phyloP scores from a whole-genome alignment of 2,888 invertebrate genomes.

The Ornithoptera alexandrae region DNA sequence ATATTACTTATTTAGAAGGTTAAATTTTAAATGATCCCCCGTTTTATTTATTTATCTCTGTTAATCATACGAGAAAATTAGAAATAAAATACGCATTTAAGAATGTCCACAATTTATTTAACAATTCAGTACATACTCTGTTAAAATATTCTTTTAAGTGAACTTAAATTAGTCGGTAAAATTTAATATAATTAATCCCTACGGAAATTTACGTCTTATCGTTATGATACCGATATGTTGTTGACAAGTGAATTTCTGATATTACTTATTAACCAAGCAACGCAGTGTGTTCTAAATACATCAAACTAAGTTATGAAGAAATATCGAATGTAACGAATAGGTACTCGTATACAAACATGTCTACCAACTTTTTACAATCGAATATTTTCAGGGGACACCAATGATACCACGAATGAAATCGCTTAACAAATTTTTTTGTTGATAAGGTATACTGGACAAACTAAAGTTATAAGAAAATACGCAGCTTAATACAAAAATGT shows the following conservation, averaged over 20 bases:
- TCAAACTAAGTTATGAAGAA: constrained; percentile 18
- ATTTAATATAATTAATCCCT: neutral
- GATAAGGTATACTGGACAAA: constrained; percentile 1
- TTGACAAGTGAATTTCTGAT: constrained; percentile 27
- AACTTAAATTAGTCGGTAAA: neutral
- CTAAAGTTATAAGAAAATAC: too few species aligned
- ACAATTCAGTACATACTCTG: neutral
- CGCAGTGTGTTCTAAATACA: constrained; percentile 25
- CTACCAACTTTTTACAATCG: constrained; percentile 22
- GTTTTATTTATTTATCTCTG: too few species aligned
- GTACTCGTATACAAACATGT: constrained; percentile 13
- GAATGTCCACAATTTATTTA: too few species aligned
- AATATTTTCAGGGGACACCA: constrained; percentile 17
- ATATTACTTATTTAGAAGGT: too few species aligned
- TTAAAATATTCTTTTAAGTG: neutral
- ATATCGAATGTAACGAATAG: constrained; percentile 15
- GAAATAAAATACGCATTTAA: too few species aligned
- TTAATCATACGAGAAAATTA: too few species aligned
- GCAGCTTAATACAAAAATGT: too few species aligned
- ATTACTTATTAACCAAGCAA: constrained; percentile 23
- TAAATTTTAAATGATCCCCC: too few species aligned
- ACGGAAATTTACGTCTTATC: constrained; percentile 14
- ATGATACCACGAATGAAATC: constrained; percentile 31
- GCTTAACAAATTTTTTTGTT: constrained; percentile 30
- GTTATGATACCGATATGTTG: constrained; percentile 19